Percentiles rank a stretch among this genome's conserved stretches.
phyloP scores from a whole-genome alignment of 2,888 invertebrate species.

The Drosophila cognata region DNA sequence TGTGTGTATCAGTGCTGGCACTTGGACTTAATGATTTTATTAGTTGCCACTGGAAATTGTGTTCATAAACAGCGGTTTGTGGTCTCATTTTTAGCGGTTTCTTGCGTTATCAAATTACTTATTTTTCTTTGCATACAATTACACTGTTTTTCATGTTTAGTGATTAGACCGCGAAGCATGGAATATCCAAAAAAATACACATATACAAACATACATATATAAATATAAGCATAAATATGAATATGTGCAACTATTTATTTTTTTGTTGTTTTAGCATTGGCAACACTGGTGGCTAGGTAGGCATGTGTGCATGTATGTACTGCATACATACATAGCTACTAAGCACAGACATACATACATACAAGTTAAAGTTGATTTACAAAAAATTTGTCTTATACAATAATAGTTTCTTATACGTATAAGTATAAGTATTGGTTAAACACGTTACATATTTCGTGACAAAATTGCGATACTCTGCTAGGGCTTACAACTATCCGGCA shows the following conservation, averaged over 20 bases:
- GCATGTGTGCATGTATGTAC: background rate
- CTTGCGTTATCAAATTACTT: background rate
- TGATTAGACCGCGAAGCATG: background rate
- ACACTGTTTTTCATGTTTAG: background rate
- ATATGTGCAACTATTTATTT: background rate
- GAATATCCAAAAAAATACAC: background rate
- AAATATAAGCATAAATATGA: background rate
- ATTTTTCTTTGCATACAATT: background rate
- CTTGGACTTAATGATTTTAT: constrained; percentile 3
- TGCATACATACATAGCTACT: too few relatives aligned
- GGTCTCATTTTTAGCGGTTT: constrained; percentile 1
- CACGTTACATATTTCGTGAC: constrained; percentile 18
- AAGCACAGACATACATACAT: background rate
- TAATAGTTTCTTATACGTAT: background rate
- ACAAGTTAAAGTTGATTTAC: background rate
- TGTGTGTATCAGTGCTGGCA: background rate
- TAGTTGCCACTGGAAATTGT: constrained; percentile 3
- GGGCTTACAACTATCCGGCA: constrained; percentile 4
- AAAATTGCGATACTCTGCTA: constrained; percentile 3
- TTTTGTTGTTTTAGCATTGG: background rate
- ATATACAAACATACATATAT: background rate
- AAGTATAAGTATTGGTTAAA: background rate
- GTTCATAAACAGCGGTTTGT: constrained; percentile 8
- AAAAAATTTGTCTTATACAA: background rate
- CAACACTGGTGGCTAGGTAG: background rate